Percentiles rank a stretch among this genome's conserved stretches.
Conservation (phyloP, 2,888 invertebrate species). For the Erebia epiphron region DNA sequence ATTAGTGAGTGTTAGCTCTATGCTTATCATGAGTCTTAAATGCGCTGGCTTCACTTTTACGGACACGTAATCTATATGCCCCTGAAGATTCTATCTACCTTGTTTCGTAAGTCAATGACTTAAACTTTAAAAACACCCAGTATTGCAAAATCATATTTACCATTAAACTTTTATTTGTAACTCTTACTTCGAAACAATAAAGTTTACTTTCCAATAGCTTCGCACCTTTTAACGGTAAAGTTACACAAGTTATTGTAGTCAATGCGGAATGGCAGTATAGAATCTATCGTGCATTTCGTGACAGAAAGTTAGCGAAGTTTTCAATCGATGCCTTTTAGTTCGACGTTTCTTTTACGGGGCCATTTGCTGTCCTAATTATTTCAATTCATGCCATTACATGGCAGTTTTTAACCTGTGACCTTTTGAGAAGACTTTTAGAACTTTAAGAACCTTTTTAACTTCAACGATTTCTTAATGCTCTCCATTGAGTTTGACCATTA, state of each 20-base stretch:
- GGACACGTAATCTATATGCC: background rate
- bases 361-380: slow-evolving; percentile 67
- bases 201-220: slow-evolving; percentile 45
- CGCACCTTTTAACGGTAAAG: slow-evolving; percentile 19
- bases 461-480: too few relatives aligned
- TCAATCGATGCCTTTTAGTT: slow-evolving; percentile 72
- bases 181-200: slow-evolving; percentile 44
- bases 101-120: background rate
- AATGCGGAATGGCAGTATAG: slow-evolving; percentile 64
- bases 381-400: slow-evolving; percentile 55
- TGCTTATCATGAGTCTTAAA: background rate
- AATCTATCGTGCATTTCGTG: slow-evolving; percentile 79
- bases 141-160: slow-evolving; percentile 33
- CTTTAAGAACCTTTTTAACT: background rate
- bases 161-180: slow-evolving; percentile 3
- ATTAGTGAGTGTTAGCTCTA: too few relatives aligned
- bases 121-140: slow-evolving; percentile 59
- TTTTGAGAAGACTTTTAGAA: background rate
- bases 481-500: too few relatives aligned
- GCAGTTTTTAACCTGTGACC: slow-evolving; percentile 19
- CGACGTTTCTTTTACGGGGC: slow-evolving; percentile 52
- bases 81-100: background rate
- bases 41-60: background rate
- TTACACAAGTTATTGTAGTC: slow-evolving; percentile 47
- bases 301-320: slow-evolving; percentile 67